Evolutionary conservation across 2,113 vertebrate genomes (phyloP).

Genomic region (Peromyscus leucopus): DNA sequence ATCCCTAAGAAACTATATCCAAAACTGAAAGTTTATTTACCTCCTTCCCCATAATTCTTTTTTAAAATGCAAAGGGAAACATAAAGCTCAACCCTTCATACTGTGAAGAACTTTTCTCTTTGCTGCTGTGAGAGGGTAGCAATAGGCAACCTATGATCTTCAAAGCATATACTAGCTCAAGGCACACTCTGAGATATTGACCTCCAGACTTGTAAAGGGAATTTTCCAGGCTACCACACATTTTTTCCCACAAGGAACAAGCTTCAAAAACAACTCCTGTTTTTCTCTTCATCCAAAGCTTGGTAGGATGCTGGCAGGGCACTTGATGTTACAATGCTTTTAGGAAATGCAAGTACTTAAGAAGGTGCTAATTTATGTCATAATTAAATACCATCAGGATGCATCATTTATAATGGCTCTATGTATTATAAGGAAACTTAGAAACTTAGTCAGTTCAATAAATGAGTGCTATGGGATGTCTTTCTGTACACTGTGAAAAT

Average conservation of each 20-base stretch:
- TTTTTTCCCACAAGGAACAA: background rate
- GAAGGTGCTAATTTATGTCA: background rate
- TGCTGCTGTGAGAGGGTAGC: background rate
- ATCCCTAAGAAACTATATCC: background rate
- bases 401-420: background rate
- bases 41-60: background rate
- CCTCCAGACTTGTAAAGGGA: background rate
- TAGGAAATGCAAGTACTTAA: background rate
- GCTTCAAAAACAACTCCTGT: background rate
- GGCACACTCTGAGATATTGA: background rate
- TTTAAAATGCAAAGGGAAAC: background rate
- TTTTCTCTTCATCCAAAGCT: background rate
- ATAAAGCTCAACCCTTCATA: background rate
- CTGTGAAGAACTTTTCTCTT: background rate
- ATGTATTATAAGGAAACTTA: background rate
- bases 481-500: too few relatives aligned
- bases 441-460: background rate
- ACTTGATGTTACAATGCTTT: background rate
- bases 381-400: background rate
- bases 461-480: background rate
- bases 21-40: constrained; percentile 34
- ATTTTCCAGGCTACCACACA: background rate
- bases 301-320: background rate
- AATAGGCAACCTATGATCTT: background rate
- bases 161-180: background rate